These are phyloP conservation scores for Poicephalus meyeri DNA, from an alignment of 2,113 vertebrate species.

Conservation along the genomic window DNA sequence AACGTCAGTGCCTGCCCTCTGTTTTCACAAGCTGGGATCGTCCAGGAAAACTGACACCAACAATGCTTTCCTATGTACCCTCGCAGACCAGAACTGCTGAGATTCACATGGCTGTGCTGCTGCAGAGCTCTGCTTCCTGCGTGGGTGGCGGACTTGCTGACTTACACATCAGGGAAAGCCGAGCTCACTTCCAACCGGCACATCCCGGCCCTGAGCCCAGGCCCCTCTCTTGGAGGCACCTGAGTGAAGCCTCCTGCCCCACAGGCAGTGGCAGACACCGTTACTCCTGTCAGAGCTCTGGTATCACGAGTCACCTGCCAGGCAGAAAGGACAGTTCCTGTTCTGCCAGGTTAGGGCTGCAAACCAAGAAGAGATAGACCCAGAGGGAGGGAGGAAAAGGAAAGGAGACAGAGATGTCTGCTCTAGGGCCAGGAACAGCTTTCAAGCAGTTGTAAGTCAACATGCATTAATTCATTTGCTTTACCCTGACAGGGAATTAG, in stretches of 20 bases:
- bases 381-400: neutral
- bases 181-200: neutral
- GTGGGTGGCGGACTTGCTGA: neutral
- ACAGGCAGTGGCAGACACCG: fast-evolving
- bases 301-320: neutral
- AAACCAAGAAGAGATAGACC: neutral
- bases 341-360: neutral
- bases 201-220: neutral
- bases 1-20: constrained; percentile 1
- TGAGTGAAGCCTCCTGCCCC: neutral
- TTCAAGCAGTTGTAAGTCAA: neutral
- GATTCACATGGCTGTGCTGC: constrained; percentile 11
- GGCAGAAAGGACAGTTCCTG: neutral
- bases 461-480: neutral
- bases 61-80: constrained; percentile 53
- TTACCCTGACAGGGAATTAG: constrained; percentile 14
- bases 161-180: neutral
- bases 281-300: neutral
- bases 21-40: neutral
- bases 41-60: constrained; percentile 50
- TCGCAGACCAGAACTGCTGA: constrained; percentile 35
- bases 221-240: neutral
- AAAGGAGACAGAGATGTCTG: neutral
- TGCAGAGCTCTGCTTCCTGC: constrained; percentile 8
- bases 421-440: neutral